Percentiles rank a stretch among this genome's conserved stretches.
phyloP scores from a whole-genome alignment of 1,140 invertebrate genomes.

The Neodiprion virginianus region DNA sequence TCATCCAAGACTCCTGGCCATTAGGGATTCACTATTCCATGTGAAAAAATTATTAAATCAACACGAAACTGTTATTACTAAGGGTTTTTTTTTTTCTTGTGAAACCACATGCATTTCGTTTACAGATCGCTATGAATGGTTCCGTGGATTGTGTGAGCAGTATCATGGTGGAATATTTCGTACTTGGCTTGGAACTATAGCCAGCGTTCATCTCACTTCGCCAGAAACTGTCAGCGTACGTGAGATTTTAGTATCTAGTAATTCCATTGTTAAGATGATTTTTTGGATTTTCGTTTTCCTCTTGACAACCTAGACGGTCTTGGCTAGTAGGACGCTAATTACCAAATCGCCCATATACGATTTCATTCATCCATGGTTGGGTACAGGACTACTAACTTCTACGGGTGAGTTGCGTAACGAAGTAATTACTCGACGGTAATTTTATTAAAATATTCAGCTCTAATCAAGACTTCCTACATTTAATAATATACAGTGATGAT shows the following conservation, averaged over 20 bases:
- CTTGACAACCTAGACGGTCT: constrained; percentile 41
- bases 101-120: background rate
- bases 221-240: constrained; percentile 45
- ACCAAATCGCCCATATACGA: constrained; percentile 72
- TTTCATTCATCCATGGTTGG: constrained; percentile 72
- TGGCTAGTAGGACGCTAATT: constrained; percentile 60
- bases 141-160: constrained; percentile 21
- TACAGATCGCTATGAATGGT: constrained; percentile 36
- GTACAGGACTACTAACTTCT: constrained; percentile 71
- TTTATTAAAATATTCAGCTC: background rate
- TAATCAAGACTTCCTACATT: background rate
- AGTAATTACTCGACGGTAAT: constrained; percentile 11
- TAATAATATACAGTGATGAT: background rate
- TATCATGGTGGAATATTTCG: constrained; percentile 40
- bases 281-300: background rate
- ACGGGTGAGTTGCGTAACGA: constrained; percentile 53
- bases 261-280: background rate
- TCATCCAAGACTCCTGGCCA: too few relatives aligned
- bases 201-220: constrained; percentile 38
- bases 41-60: too few relatives aligned
- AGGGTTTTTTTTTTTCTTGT: background rate
- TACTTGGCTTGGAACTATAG: constrained; percentile 33
- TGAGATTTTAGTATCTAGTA: background rate
- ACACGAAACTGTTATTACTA: too few relatives aligned
- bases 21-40: too few relatives aligned